Percentiles rank a stretch among this genome's conserved stretches.
These are phyloP conservation scores for Eudasyphora cyanicolor DNA, from an alignment of 2,888 invertebrate species.

Conservation along the genomic window DNA sequence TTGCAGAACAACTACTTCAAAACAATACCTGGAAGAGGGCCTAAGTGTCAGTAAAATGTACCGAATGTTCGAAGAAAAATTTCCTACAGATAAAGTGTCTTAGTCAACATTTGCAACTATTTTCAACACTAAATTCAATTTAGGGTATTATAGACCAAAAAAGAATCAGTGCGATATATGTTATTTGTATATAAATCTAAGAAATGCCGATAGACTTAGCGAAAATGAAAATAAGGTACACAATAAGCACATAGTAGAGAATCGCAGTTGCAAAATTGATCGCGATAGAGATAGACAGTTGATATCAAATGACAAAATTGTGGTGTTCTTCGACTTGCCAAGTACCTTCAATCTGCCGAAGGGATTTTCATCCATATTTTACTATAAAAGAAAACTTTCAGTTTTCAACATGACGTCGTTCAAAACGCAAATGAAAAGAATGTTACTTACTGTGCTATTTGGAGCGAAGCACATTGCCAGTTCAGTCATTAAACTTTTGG, in stretches of 20 bases:
- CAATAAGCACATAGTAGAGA: conserved; percentile 9
- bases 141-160: conserved; percentile 11
- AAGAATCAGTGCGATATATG: conserved; percentile 29
- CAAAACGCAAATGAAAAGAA: too few relatives aligned
- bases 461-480: too few relatives aligned
- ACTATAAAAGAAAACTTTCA: conserved; percentile 31
- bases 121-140: conserved; percentile 29
- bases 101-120: conserved; percentile 21
- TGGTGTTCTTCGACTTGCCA: conserved; percentile 18
- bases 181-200: neutral
- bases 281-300: conserved; percentile 25
- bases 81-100: conserved; percentile 15
- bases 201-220: too few relatives aligned
- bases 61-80: neutral
- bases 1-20: neutral
- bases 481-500: too few relatives aligned
- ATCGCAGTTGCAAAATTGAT: conserved; percentile 26
- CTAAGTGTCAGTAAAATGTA: conserved; percentile 18
- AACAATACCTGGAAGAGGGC: neutral
- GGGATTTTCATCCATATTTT: conserved; percentile 17
- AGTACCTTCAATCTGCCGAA: conserved; percentile 3
- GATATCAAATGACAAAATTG: neutral
- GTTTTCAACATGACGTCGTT: conserved; percentile 10
- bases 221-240: neutral
- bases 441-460: too few relatives aligned